Evolutionary conservation across 2,113 vertebrate species (phyloP).

Genomic region (Platysteira castanea): DNA sequence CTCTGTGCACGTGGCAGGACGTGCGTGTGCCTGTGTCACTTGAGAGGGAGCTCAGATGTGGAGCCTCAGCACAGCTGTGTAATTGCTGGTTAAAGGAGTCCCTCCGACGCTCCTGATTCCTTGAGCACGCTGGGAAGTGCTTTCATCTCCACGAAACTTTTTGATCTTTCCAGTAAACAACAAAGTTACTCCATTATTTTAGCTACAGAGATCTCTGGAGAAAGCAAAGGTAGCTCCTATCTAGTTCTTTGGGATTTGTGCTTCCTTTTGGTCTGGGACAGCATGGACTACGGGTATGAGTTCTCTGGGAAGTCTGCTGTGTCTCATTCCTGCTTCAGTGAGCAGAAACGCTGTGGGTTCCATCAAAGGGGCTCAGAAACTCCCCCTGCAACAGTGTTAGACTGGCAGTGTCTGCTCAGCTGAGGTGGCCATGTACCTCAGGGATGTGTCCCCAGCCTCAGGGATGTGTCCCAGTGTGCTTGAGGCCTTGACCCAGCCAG

Average conservation of each 20-base stretch:
- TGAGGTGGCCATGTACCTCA: accelerated
- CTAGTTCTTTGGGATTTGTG: not conserved
- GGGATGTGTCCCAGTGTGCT: not conserved
- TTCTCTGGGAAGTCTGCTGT: not conserved
- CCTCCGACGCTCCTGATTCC: not conserved
- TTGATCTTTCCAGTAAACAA: not conserved
- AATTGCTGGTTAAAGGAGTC: not conserved
- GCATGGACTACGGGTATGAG: not conserved
- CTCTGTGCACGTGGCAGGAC: not conserved
- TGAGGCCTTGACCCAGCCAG: too few relatives aligned
- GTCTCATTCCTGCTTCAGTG: too few relatives aligned
- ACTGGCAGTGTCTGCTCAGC: accelerated
- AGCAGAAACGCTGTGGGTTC: not conserved
- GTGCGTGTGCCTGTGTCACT: accelerated
- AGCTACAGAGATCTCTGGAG: not conserved
- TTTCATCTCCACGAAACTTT: not conserved
- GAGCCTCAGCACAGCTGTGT: not conserved
- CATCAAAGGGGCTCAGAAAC: not conserved
- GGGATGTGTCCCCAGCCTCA: not conserved
- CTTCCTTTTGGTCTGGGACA: not conserved
- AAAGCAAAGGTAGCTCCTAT: not conserved
- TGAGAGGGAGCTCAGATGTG: not conserved
- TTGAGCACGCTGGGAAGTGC: not conserved
- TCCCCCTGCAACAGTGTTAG: accelerated
- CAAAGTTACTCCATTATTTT: not conserved